Percentiles rank a stretch among this genome's conserved stretches.
Conservation (phyloP, 2,113 vertebrate genomes). For the Alaudala cheleensis region DNA sequence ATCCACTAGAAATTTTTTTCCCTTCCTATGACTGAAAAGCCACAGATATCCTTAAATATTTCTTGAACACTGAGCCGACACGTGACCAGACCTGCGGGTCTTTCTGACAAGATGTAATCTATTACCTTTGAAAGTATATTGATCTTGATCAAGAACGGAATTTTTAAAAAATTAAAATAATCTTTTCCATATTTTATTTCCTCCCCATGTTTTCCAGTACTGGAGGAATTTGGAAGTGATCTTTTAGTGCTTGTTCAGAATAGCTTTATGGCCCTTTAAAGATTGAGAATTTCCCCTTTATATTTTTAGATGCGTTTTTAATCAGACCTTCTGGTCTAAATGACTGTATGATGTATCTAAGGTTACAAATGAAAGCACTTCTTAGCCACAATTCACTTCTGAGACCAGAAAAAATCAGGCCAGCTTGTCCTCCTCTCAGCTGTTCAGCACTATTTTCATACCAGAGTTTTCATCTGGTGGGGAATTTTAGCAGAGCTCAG, state of each 20-base stretch:
- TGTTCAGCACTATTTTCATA: conserved; percentile 49
- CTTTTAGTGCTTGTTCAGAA: background rate
- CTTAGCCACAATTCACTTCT: background rate
- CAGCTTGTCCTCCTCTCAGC: conserved; percentile 47
- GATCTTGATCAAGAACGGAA: background rate
- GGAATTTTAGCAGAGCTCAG: conserved; percentile 35
- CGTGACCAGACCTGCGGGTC: background rate
- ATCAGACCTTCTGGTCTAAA: background rate
- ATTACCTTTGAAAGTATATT: background rate
- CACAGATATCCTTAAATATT: background rate
- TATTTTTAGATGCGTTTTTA: background rate
- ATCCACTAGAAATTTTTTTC: background rate
- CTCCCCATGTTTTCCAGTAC: background rate
- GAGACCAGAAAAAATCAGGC: conserved; percentile 44
- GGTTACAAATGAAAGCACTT: background rate
- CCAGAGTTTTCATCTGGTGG: conserved; percentile 5
- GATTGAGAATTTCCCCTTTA: background rate
- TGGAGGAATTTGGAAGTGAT: background rate
- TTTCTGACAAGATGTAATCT: background rate
- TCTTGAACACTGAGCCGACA: background rate
- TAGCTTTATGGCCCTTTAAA: background rate
- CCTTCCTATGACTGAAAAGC: background rate
- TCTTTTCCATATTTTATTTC: background rate
- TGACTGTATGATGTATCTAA: background rate
- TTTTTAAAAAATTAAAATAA: background rate